These are phyloP conservation scores for Sciaenops ocellatus DNA, from an alignment of 2,797 vertebrate genomes.

Conservation along the genomic window DNA sequence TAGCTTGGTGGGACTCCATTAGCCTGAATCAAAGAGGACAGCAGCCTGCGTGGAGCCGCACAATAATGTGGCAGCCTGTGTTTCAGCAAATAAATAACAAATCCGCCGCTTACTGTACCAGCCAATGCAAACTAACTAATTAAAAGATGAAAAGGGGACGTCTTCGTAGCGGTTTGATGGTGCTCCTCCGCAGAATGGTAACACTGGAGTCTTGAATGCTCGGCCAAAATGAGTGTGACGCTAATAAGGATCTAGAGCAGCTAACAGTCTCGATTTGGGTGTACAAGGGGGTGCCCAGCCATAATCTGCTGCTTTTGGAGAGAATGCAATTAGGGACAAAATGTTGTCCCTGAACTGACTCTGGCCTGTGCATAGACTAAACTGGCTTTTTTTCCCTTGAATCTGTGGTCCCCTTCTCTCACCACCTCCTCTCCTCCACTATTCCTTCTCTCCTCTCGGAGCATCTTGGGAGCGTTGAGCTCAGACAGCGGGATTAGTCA, in stretches of 20 bases:
- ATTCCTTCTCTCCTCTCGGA: conserved; percentile 74
- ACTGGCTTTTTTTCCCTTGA: conserved; percentile 45
- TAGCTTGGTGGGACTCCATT: conserved; percentile 85
- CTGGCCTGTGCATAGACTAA: conserved; percentile 69
- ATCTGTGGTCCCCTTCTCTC: conserved; percentile 54
- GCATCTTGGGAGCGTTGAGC: conserved; percentile 84
- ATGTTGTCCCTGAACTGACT: conserved; percentile 63
- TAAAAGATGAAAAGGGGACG: conserved; percentile 80
- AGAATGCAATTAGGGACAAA: conserved; percentile 61
- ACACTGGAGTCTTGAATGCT: conserved; percentile 59
- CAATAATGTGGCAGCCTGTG: conserved; percentile 79
- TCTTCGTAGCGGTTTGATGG: conserved; percentile 69
- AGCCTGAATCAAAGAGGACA: conserved; percentile 85
- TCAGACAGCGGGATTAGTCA: conserved; percentile 86
- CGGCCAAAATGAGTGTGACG: conserved; percentile 60
- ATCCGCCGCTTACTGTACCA: conserved; percentile 79
- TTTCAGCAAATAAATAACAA: conserved; percentile 85
- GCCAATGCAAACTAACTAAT: conserved; percentile 82
- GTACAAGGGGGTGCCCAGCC: conserved; percentile 24
- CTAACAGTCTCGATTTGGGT: conserved; percentile 41
- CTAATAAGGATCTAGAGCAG: conserved; percentile 68
- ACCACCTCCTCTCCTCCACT: conserved; percentile 71
- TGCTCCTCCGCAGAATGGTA: conserved; percentile 59
- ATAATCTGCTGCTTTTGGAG: conserved; percentile 57
- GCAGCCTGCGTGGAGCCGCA: conserved; percentile 73